A percentile compares a stretch with the other conserved stretches of the same genome.
These are phyloP conservation scores for Mystacornis crossleyi DNA, from an alignment of 2,113 vertebrate species.

Conservation along the genomic window DNA sequence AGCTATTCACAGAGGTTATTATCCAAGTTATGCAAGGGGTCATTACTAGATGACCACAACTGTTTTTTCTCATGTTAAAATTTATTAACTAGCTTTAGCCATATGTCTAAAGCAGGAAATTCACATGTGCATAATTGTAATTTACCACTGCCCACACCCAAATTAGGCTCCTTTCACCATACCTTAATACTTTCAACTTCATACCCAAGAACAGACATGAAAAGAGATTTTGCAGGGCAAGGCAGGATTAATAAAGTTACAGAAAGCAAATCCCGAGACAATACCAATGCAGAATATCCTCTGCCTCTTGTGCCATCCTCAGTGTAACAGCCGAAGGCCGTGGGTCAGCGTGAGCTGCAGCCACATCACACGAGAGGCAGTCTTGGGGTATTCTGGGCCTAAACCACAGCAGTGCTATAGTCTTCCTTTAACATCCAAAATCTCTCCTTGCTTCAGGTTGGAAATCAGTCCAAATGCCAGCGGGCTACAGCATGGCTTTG, in stretches of 20 bases:
- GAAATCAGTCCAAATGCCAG: neutral
- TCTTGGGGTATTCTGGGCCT: neutral
- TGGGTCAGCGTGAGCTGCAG: neutral
- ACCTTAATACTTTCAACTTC: neutral
- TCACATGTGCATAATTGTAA: neutral
- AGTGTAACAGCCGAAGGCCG: neutral
- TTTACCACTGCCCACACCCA: neutral
- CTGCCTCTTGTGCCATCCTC: neutral
- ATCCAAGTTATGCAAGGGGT: slow-evolving; percentile 46
- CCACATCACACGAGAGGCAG: neutral
- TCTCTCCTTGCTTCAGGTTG: neutral
- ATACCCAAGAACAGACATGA: slow-evolving; percentile 1
- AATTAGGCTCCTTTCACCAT: slow-evolving; percentile 24
- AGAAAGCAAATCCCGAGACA: neutral
- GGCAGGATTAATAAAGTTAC: slow-evolving; percentile 2
- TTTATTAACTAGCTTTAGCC: slow-evolving; percentile 31
- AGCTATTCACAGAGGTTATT: slow-evolving; percentile 45
- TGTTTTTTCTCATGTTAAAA: slow-evolving; percentile 61
- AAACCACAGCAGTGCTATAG: neutral
- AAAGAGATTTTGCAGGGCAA: neutral
- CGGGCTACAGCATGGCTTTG: neutral
- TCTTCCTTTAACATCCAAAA: neutral
- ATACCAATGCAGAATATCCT: neutral
- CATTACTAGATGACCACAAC: slow-evolving; percentile 62
- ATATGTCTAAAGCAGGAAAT: slow-evolving; percentile 18